Evolutionary conservation across 2,888 invertebrate species (phyloP).

Genomic region (Euclidia mi): DNA sequence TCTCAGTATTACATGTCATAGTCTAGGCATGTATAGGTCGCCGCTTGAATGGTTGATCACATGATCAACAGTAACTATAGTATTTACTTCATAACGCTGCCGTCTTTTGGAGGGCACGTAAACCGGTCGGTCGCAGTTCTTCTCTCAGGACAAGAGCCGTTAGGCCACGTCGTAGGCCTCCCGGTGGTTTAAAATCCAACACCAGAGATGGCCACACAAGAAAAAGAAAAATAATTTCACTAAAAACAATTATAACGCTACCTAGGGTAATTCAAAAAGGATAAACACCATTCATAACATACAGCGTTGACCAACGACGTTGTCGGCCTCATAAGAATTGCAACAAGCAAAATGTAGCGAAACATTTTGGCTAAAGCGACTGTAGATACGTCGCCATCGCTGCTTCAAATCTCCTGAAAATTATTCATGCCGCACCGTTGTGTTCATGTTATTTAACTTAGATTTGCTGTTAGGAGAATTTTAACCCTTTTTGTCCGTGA

Average conservation of each 20-base stretch:
- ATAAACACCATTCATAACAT: conserved; percentile 28
- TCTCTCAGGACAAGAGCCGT: too few relatives aligned
- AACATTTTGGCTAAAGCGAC: conserved; percentile 47
- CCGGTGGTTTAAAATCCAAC: too few relatives aligned
- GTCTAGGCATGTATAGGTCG: too few relatives aligned
- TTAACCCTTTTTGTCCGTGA: conserved; percentile 38
- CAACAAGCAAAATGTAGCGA: conserved; percentile 36
- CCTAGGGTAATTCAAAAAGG: conserved; percentile 20
- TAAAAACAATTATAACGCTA: background rate
- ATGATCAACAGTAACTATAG: too few relatives aligned
- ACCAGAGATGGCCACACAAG: too few relatives aligned
- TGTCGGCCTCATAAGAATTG: conserved; percentile 38
- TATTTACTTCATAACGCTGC: too few relatives aligned
- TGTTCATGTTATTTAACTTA: conserved; percentile 51
- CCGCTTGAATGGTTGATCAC: too few relatives aligned
- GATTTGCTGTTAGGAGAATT: conserved; percentile 41
- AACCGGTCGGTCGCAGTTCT: too few relatives aligned
- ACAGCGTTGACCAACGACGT: conserved; percentile 34
- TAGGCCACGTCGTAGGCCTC: too few relatives aligned
- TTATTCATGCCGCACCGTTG: conserved; percentile 47
- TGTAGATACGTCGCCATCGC: conserved; percentile 46
- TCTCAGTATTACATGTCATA: too few relatives aligned
- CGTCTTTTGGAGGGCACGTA: too few relatives aligned
- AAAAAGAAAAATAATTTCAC: background rate
- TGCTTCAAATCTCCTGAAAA: conserved; percentile 47